Conservation (phyloP, 2,797 vertebrate genomes). For the Peromyscus aztecus region DNA sequence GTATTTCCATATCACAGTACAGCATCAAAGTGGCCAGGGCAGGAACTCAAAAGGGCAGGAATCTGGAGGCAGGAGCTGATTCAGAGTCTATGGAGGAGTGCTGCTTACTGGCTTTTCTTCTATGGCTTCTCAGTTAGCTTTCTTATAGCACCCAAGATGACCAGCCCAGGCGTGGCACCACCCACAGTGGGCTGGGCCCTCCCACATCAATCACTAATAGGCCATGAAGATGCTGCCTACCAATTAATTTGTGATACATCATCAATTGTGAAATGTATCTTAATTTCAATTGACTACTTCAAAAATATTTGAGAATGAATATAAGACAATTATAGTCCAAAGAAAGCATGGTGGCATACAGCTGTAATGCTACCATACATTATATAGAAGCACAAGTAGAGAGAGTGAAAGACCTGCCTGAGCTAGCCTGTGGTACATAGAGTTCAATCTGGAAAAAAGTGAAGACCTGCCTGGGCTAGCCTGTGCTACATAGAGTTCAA, state of each 20-base stretch:
- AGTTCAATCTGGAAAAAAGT: background rate
- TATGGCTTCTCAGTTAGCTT: background rate
- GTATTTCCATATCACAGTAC: background rate
- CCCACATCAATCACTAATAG: background rate
- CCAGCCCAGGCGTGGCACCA: background rate
- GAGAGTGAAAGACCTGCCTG: background rate
- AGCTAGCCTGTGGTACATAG: no score
- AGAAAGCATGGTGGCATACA: background rate
- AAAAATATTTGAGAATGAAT: constrained; percentile 64
- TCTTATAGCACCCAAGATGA: background rate
- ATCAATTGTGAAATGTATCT: constrained; percentile 29
- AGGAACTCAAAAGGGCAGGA: background rate
- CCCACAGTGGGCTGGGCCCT: background rate
- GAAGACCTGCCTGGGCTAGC: no score
- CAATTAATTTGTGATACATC: constrained; percentile 55
- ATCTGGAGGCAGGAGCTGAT: background rate
- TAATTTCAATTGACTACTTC: constrained; percentile 63
- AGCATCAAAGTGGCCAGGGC: background rate
- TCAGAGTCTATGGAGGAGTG: background rate
- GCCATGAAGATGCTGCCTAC: constrained; percentile 23
- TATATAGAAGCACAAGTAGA: background rate
- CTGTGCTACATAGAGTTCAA: no score
- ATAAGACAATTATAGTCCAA: background rate
- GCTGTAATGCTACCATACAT: background rate
- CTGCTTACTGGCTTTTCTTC: background rate